Evolutionary conservation across 2,113 vertebrate species (phyloP), one percentile per base, ranked within the genome.

Genomic region (Cariama cristata): DNA sequence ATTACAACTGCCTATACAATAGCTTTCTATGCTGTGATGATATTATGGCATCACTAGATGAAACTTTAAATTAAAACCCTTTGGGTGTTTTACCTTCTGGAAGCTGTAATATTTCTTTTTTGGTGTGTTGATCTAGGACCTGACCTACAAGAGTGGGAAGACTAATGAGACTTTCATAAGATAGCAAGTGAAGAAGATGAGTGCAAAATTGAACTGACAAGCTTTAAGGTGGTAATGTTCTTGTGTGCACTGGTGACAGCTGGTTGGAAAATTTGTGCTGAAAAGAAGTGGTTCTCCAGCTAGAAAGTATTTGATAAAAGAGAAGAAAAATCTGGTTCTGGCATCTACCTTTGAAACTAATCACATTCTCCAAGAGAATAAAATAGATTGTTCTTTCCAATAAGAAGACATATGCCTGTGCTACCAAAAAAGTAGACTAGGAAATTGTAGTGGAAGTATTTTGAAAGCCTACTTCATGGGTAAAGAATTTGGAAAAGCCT

Each of bases 141-240:
- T 72, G 50, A 64, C 35, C 86, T 88, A 60, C 4, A 72, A n/a
- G 18, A 82, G 20, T 47, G 17, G 38, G 42, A 85, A 88, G 66
- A 86, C 22, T 75, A 92, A 89, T 49, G 20, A 63, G 74, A 77
- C 59, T 86, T 91, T 73, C 40, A 45, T 60, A 77, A 58, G 16
- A 84, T 4, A 75, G 14, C 16, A 53, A 93, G 33, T 20, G 50
- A 80, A 63, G 55, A 73, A 82, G 58, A 52, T 56, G 71, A 77
- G 47, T 45, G 42, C 15, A 94, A 85, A 77, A 87, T 11, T 74
- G 73, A 91, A 74, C 44, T 90, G 90, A 81, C 47, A 86, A 40
- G 68, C 27, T 89, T 85, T 90, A 93, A 91, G 55, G 55, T 85
- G n/a, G n/a, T 23, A 77, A 85, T 55, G 42, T 91, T 93, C 73